Evolutionary conservation across 2,797 vertebrate species (phyloP), one percentile per base, ranked within the genome.

Genomic region (Telmatherina bonti): DNA sequence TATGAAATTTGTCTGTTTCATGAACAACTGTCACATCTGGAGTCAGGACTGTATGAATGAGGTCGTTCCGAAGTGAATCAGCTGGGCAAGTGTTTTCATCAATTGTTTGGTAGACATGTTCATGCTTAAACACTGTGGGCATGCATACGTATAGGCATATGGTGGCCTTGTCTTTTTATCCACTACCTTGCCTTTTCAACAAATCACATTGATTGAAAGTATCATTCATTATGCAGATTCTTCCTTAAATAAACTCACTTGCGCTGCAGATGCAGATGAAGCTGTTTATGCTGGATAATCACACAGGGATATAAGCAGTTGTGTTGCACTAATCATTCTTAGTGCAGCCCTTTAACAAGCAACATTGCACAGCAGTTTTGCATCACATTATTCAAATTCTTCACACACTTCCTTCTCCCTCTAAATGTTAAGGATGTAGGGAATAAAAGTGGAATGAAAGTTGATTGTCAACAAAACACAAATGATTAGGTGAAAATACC

Each of bases 241-340:
- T 47, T 68, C 36, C 61, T 77, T 75, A 79, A 85, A 86, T 77
- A 82, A 75, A 84, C 52, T 69, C 11, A 72, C 45, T 56, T 72
- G 67, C 38, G 52, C 56, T 47, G 63, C 68, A 74, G 54, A 83
- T 72, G 82, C 74, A 88, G 74, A 83, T 86, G 70, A 78, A 79
- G 70, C 75, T 79, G 76, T 85, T 88, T 82, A 72, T 67, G 29
- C 41, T 7, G 2, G 62, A 76, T 84, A 85, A 86, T 78, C 72
- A 88, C 57, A 62, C 38, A 8, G 55, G 61, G 45, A 76, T 83
- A 66, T 70, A 69, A 86, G 78, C 69, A 69, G 72, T 38, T 82
- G 75, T 78, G 85, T 77, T 83, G 78, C 72, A 77, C 88, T 90
- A 89, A 91, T 91, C 81, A 89, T 83, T 87, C 70, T 69, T 68